Evolutionary conservation across 1,140 invertebrate genomes (phyloP).

Genomic region (Drosophila tani): DNA sequence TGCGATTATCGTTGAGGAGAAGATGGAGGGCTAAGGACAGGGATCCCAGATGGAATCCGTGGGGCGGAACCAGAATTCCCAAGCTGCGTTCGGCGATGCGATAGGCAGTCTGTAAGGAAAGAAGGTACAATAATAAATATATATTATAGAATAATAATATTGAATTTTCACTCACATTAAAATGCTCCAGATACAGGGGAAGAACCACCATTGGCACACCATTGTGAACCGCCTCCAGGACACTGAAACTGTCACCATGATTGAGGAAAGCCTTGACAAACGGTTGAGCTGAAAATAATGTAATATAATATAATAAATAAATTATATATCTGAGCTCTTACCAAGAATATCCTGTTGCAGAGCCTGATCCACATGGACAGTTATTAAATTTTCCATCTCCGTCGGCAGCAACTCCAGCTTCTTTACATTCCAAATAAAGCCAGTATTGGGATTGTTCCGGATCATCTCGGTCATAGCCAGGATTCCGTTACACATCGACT

Average conservation of each 20-base stretch:
- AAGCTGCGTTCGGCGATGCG: constrained; percentile 67
- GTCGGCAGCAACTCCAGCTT: neutral
- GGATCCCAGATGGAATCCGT: neutral
- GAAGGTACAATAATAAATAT: too few relatives aligned
- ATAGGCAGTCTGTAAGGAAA: constrained; percentile 44
- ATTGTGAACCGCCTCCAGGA: constrained; percentile 87
- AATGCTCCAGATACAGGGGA: constrained; percentile 89
- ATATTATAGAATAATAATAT: neutral
- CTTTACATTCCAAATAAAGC: constrained; percentile 82
- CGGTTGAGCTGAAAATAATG: constrained; percentile 79
- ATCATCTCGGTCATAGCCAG: constrained; percentile 44
- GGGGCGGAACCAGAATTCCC: constrained; percentile 25
- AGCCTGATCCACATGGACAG: constrained; percentile 5
- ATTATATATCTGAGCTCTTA: neutral
- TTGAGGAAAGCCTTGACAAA: constrained; percentile 86
- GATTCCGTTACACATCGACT: constrained; percentile 25
- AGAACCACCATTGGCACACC: constrained; percentile 88
- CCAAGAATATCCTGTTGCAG: constrained; percentile 79
- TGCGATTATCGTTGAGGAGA: constrained; percentile 21
- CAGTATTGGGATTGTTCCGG: constrained; percentile 33
- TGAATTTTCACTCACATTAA: constrained; percentile 48
- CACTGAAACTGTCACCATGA: constrained; percentile 87
- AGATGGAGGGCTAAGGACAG: constrained; percentile 18
- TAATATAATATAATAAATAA: too few relatives aligned
- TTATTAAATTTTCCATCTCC: constrained; percentile 35